A percentile compares a stretch with the other conserved stretches of the same genome.
phyloP scores from a whole-genome alignment of 2,113 vertebrate species.

The Rhegmatorhina hoffmannsi region DNA sequence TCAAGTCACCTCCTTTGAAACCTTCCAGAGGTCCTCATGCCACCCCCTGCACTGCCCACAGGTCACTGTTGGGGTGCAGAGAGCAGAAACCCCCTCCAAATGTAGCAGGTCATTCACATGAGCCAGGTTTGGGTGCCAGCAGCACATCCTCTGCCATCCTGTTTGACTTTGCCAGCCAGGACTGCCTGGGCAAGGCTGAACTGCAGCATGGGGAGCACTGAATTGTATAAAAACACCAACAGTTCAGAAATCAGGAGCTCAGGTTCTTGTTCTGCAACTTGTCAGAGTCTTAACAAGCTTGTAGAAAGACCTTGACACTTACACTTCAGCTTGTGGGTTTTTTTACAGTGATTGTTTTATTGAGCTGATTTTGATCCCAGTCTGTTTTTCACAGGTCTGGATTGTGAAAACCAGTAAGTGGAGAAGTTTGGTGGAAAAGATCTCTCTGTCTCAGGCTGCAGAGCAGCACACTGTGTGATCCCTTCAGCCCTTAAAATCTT shows the following conservation, averaged over 20 bases:
- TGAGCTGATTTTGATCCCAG: not conserved
- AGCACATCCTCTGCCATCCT: not conserved
- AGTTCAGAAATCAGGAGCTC: not conserved
- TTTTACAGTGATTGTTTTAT: not conserved
- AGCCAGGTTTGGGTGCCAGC: not conserved
- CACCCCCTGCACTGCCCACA: too few species aligned
- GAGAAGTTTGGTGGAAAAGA: not conserved
- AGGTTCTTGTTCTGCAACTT: not conserved
- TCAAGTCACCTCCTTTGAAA: not conserved
- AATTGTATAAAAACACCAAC: not conserved
- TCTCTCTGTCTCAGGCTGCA: not conserved
- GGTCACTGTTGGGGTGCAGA: not conserved
- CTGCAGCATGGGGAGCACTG: fast-evolving
- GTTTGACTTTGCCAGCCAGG: fast-evolving
- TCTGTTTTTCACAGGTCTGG: not conserved
- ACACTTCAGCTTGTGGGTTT: not conserved
- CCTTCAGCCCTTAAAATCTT: not conserved
- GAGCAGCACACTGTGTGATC: not conserved
- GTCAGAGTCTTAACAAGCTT: not conserved
- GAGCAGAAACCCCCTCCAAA: not conserved
- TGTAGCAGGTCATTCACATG: fast-evolving
- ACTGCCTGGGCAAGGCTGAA: not conserved
- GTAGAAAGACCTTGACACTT: not conserved
- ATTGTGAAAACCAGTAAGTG: not conserved
- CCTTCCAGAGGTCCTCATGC: too few species aligned